Base-by-base conservation (phyloP, 2,888 invertebrate genomes). In the Eupithecia tripunctaria region DNA sequence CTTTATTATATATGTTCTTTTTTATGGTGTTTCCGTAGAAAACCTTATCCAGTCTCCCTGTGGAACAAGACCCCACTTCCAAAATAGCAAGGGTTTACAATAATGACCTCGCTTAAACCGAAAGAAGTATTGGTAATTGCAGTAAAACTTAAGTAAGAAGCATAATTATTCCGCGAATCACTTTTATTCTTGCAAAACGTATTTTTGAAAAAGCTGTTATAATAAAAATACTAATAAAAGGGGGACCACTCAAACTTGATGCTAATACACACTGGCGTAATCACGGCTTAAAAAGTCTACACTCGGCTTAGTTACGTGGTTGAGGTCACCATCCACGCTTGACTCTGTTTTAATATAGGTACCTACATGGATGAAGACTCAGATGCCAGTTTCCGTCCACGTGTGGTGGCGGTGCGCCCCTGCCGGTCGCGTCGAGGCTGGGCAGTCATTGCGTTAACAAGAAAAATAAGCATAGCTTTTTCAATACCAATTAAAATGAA, bases 181-280 rank as follows among this genome's bases (percentile, higher is more conserved):
- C 60, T 29, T 59, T 59, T 60, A 59, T 59, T 14, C 27, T 0
- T 7, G 15, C 6, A 59, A 59, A 25, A 18, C 8, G 36, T n/a
- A 21, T 36, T 15, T 29, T 21, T n/a, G 2, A 5, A 25, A 64
- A n/a, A 14, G n/a, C 63, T 10, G 18, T 63, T 4, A 6, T 36
- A 38, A 21, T 21, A 32, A 56, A 36, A 32, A 67, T 56, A 36
- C 5, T 12, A 66, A 68, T 67, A 36, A 63, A 62, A 62, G 21
- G 38, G 43, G 27, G 64, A 70, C 64, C 51, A 51, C 51, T 70
- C 21, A 59, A n/a, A 25, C 27, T 38, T 64, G 14, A 64, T 14
- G 64, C 36, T 59, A 60, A 38, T 27, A 68, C 38, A 27, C 27
- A 59, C 56, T 67, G 36, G 12, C 56, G 36, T 32, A 36, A 56